Conservation (phyloP, 2,113 vertebrate genomes). For the Clarias gariepinus region DNA sequence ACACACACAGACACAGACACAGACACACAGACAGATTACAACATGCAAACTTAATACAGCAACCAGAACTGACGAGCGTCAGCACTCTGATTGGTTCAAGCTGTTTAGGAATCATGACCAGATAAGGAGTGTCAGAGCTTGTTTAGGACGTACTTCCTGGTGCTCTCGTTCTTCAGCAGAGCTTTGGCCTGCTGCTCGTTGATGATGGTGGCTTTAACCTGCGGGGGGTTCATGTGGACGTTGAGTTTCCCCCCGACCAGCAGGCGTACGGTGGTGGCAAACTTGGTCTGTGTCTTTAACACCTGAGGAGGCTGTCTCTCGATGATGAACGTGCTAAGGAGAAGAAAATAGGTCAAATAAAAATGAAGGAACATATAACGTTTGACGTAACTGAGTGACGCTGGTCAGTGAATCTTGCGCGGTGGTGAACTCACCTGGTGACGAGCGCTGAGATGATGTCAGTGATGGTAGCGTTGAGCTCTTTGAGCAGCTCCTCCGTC, state of each 20-base stretch:
- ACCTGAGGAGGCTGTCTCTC: slow-evolving; percentile 97
- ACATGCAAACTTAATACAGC: background rate
- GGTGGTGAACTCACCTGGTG: slow-evolving; percentile 77
- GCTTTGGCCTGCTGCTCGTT: slow-evolving; percentile 92
- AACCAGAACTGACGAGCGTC: background rate
- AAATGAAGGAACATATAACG: background rate
- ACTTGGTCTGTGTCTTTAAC: slow-evolving; percentile 95
- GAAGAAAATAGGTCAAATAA: background rate
- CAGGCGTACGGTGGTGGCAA: slow-evolving; percentile 89
- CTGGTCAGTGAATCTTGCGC: background rate
- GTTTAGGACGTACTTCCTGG: slow-evolving; percentile 75
- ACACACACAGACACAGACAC: slow-evolving; percentile 4
- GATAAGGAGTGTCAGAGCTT: background rate
- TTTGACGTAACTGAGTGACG: too few relatives aligned
- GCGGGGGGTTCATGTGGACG: slow-evolving; percentile 94
- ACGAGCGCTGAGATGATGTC: slow-evolving; percentile 95
- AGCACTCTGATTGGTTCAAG: background rate
- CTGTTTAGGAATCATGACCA: background rate
- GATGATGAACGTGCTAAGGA: slow-evolving; percentile 89
- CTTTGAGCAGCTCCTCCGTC: slow-evolving; percentile 85
- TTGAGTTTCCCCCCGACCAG: slow-evolving; percentile 93
- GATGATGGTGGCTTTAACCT: slow-evolving; percentile 95
- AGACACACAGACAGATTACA: background rate
- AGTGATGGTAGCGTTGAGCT: slow-evolving; percentile 86
- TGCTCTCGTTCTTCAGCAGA: slow-evolving; percentile 87